Evolutionary conservation across 2,113 vertebrate genomes (phyloP), one percentile per base, ranked within the genome.

Genomic region (Bos indicus): DNA sequence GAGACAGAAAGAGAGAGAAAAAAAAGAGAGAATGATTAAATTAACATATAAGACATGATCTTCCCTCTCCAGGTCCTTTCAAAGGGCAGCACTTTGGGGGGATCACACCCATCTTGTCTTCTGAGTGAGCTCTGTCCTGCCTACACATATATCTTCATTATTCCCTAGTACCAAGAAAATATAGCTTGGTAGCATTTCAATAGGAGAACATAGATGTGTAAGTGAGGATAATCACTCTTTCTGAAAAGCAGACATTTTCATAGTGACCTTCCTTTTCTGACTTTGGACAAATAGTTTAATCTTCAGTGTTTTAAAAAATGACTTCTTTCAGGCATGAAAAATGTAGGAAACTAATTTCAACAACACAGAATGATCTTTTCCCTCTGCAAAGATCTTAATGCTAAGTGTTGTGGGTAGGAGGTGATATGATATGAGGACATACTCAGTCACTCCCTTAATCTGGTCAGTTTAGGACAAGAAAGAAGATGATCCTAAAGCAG

Each of bases 261-360:
- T 51, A 96, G 51, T 87, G 54, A 91, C 28, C 6, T 95, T 89
- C 92, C 57, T 90, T 94, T 94, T 48, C 33, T 94, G 71, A 89
- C 40, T 93, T 93, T 60, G 25, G 74, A 71, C 28, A 81, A 77
- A 46, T 78, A 86, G 64, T 84, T 97, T 83, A 80, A 59, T 62
- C 28, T 89, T 96, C 2, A 40, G 8, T 64, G 46, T 81, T 94
- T 90, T 14, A 92, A 59, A 92, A 97, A 96, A 90, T 88, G 30
- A 80, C 15, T 33, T 67, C 5, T 57, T 40, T 78, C 57, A 48
- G 46, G 7, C 30, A 93, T 90, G 10, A 88, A 74, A 74, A 80
- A 36, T 28, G 8, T 19, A 25, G 23, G 60, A 91, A 84, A 78
- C 48, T 3, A 81, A 83, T 92, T 92, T 94, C 56, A 92, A 6